Base-by-base conservation (phyloP, 1,140 invertebrate genomes). In the Lasioglossum albipes region DNA sequence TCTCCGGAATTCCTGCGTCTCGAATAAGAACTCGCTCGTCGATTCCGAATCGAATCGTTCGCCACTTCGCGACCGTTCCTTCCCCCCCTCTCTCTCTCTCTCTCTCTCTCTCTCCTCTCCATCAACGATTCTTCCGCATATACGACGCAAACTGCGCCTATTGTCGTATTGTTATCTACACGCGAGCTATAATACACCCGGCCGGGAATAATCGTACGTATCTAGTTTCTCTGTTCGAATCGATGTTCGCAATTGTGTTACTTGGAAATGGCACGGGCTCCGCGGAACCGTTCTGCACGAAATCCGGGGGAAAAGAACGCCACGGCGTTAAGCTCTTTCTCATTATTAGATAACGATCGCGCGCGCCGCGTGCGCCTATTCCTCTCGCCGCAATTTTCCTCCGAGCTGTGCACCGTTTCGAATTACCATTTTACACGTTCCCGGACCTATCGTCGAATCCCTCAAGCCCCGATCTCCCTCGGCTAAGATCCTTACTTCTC, bases 141-240 rank as follows among this genome's bases (percentile, higher is more conserved):
- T 66, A 62, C 52, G 22, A 20, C 13, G 64, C 20, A 20, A 80
- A 69, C 73, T 59, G 65, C 49, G 41, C 71, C 77, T 9, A 75
- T 68, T 80, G 73, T 75, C 54, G 65, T 75, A 52, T 68, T 54
- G 72, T 80, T 80, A 69, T 75, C 79, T 41, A 68, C 57, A 75
- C 73, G 72, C 79, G 54, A 80, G 64, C 65, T 27, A 52, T 75
- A 80, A 68, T 52, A 49, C 54, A 16, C 36, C 65, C 12, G 20
- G 18, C 41, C 31, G 61, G 36, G 73, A 75, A 75, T 80, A 75
- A 80, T 80, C 79, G 36, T 75, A 75, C 73, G 72, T 80, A 80
- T 75, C 66, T 80, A 69, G 72, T 80, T 80, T 75, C 79, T 75
- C 79, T 75, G 64, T 7, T 75, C 65, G 65, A 80, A 80, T 80